phyloP scores from a whole-genome alignment of 2,797 vertebrate species.

The Pyrocephalus nanus region DNA sequence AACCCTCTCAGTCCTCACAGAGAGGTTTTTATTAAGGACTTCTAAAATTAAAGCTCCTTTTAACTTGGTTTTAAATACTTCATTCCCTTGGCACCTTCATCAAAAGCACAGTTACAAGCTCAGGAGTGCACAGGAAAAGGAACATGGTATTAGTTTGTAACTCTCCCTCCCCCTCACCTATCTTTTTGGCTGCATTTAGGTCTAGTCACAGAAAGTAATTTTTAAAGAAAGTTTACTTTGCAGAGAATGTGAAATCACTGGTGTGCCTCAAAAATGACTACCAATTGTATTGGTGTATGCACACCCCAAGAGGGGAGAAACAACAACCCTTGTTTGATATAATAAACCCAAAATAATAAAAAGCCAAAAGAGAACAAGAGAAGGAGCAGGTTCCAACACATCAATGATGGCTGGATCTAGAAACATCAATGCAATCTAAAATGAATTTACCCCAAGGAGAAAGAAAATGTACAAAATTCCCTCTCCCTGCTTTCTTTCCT shows the following conservation, averaged over 20 bases:
- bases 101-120: slow-evolving; percentile 31
- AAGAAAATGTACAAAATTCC: not conserved
- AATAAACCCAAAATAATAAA: not conserved
- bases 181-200: not conserved
- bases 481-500: not conserved
- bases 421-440: not conserved
- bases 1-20: slow-evolving; percentile 22
- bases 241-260: not conserved
- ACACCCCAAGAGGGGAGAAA: not conserved
- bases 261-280: not conserved
- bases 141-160: not conserved
- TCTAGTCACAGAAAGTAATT: not conserved
- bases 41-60: slow-evolving; percentile 57
- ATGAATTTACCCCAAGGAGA: not conserved
- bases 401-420: not conserved
- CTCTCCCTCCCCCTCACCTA: not conserved
- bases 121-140: slow-evolving; percentile 19
- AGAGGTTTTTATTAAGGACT: slow-evolving; percentile 26
- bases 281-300: not conserved
- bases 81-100: slow-evolving; percentile 38
- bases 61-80: slow-evolving; percentile 41
- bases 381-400: not conserved
- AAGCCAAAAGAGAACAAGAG: not conserved
- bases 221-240: not conserved
- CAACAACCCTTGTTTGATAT: not conserved